Conservation (phyloP, 2,113 vertebrate genomes). For the Xiphophorus maculatus region DNA sequence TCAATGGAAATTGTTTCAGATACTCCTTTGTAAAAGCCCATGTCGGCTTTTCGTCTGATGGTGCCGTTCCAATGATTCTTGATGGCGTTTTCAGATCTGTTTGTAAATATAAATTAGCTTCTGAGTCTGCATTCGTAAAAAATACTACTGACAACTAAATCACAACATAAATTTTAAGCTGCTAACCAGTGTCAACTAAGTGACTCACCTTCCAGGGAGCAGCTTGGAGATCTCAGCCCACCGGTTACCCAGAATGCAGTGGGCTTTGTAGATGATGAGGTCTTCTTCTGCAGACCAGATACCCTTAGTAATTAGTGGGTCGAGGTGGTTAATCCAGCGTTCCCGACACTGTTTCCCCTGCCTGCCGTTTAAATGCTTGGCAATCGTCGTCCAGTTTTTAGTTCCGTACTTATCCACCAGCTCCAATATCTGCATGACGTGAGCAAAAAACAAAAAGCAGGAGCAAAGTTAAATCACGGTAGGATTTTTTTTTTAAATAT, state of each 20-base stretch:
- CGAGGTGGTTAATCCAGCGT: conserved; percentile 93
- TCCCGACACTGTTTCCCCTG: conserved; percentile 93
- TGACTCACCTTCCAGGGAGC: conserved; percentile 89
- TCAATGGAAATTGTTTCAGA: conserved; percentile 72
- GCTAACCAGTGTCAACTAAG: conserved; percentile 60
- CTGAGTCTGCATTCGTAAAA: not conserved
- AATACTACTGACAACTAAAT: not conserved
- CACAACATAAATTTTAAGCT: not conserved
- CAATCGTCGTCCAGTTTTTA: conserved; percentile 87
- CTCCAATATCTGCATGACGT: conserved; percentile 83
- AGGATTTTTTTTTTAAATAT: no score
- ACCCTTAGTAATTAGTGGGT: conserved; percentile 90
- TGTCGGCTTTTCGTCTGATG: conserved; percentile 87
- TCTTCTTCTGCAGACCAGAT: conserved; percentile 93
- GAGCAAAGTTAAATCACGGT: not conserved
- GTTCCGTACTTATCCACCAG: conserved; percentile 88
- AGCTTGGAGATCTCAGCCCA: conserved; percentile 95
- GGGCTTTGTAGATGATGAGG: conserved; percentile 91
- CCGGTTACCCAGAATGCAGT: conserved; percentile 89
- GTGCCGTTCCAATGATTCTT: conserved; percentile 95
- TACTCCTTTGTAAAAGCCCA: conserved; percentile 78
- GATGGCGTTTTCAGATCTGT: conserved; percentile 90
- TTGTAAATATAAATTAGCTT: not conserved
- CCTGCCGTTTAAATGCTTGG: conserved; percentile 87
- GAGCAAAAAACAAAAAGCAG: conserved; percentile 11